These are phyloP conservation scores for Selene dorsalis DNA, from an alignment of 2,797 vertebrate genomes.

Conservation along the genomic window DNA sequence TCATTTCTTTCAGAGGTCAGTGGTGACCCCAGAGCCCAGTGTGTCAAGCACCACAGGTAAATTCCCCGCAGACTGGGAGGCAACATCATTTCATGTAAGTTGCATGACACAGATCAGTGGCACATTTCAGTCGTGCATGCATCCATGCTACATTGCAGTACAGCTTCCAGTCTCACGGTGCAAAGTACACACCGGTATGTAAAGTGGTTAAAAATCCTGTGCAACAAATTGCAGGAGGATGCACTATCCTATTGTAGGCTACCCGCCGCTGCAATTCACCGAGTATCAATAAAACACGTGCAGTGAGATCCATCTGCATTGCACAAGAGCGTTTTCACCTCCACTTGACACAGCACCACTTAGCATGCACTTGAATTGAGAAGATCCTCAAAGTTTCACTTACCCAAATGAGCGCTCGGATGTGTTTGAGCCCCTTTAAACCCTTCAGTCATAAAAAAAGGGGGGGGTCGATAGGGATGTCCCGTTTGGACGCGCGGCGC, in stretches of 20 bases:
- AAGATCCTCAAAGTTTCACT: constrained; percentile 72
- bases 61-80: background rate
- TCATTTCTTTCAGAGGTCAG: background rate
- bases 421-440: constrained; percentile 21
- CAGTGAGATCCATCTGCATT: constrained; percentile 22
- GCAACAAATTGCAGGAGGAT: constrained; percentile 40
- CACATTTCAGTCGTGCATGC: constrained; percentile 1
- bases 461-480: constrained; percentile 48
- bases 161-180: constrained; percentile 24
- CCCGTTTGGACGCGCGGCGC: constrained; percentile 40
- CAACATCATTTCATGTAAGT: constrained; percentile 17
- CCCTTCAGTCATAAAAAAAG: background rate
- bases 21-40: background rate
- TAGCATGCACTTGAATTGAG: background rate
- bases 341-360: background rate
- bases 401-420: constrained; percentile 52
- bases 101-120: constrained; percentile 38
- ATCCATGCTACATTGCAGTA: constrained; percentile 6
- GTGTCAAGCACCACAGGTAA: background rate
- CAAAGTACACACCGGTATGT: constrained; percentile 5
- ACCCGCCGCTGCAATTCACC: background rate
- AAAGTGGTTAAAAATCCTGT: constrained; percentile 13
- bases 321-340: background rate
- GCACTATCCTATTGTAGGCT: background rate
- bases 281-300: constrained; percentile 48